Percentiles rank a stretch among this genome's conserved stretches.
phyloP scores from a whole-genome alignment of 2,797 vertebrate genomes.

The Sebastes vulpes region DNA sequence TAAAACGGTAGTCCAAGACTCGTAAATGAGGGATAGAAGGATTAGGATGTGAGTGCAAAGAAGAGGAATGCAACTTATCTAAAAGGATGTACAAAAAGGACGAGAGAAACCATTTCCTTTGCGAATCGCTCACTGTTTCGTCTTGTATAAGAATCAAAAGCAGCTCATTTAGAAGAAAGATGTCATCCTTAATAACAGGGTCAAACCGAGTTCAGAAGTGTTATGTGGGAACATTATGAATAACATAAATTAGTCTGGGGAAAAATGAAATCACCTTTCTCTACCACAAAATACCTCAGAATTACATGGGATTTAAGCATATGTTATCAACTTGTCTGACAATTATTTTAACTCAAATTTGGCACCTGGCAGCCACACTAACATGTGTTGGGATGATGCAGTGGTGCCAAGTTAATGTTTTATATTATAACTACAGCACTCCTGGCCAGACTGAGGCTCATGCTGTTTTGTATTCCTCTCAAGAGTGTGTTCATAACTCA shows the following conservation, averaged over 20 bases:
- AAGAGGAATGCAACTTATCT: constrained; percentile 56
- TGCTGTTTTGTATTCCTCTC: constrained; percentile 91
- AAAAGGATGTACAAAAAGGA: constrained; percentile 27
- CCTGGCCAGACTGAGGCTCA: constrained; percentile 89
- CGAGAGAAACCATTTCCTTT: constrained; percentile 20
- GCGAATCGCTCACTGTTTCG: constrained; percentile 27
- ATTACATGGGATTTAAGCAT: constrained; percentile 76
- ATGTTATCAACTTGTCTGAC: constrained; percentile 84
- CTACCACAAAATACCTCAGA: constrained; percentile 59
- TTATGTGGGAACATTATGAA: constrained; percentile 35
- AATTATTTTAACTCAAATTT: constrained; percentile 91
- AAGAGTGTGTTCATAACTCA: constrained; percentile 91
- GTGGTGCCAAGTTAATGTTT: constrained; percentile 95
- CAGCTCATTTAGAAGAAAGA: constrained; percentile 55
- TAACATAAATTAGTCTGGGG: constrained; percentile 53
- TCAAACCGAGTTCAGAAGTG: constrained; percentile 52
- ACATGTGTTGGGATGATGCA: constrained; percentile 93
- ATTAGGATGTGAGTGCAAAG: constrained; percentile 55
- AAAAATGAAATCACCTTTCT: constrained; percentile 58
- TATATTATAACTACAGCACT: constrained; percentile 92
- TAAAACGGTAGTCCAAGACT: constrained; percentile 73
- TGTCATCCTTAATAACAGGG: constrained; percentile 49
- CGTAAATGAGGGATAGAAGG: constrained; percentile 72
- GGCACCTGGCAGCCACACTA: constrained; percentile 92
- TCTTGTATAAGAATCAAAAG: constrained; percentile 38